These are phyloP conservation scores for Mormyrus proboscirostris DNA, from an alignment of 2,797 vertebrate species.

Conservation along the genomic window DNA sequence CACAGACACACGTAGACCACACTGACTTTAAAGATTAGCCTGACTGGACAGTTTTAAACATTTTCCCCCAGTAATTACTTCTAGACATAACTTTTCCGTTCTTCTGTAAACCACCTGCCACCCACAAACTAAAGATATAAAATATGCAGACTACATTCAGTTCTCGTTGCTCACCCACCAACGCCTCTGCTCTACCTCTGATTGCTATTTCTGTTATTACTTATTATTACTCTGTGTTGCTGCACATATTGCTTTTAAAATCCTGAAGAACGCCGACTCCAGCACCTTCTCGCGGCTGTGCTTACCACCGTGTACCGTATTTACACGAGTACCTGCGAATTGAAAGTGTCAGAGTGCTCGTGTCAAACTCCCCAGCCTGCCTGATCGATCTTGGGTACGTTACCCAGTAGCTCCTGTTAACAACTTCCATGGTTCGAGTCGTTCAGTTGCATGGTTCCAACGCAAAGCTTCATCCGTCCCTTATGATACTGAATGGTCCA, in stretches of 20 bases:
- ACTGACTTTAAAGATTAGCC: not conserved
- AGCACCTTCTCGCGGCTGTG: not conserved
- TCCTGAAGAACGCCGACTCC: slow-evolving; percentile 6
- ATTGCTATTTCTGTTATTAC: slow-evolving; percentile 9
- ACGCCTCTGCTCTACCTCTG: not conserved
- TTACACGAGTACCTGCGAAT: not conserved
- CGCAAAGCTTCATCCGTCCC: not conserved
- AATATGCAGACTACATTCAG: not conserved
- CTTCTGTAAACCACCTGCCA: not conserved
- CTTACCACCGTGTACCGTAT: not conserved
- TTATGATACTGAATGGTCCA: not conserved
- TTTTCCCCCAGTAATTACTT: not conserved
- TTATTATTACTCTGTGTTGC: slow-evolving; percentile 26
- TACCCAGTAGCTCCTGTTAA: not conserved
- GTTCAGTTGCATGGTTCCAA: not conserved
- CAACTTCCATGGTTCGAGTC: not conserved
- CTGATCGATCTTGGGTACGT: not conserved
- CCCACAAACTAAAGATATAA: not conserved
- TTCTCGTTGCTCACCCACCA: not conserved
- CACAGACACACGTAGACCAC: not conserved
- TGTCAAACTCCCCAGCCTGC: not conserved
- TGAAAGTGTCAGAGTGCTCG: slow-evolving; percentile 4
- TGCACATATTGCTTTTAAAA: slow-evolving; percentile 32
- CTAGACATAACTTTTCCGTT: not conserved
- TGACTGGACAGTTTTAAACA: not conserved